Conservation (phyloP, 2,888 invertebrate genomes). For the Altica lythri region DNA sequence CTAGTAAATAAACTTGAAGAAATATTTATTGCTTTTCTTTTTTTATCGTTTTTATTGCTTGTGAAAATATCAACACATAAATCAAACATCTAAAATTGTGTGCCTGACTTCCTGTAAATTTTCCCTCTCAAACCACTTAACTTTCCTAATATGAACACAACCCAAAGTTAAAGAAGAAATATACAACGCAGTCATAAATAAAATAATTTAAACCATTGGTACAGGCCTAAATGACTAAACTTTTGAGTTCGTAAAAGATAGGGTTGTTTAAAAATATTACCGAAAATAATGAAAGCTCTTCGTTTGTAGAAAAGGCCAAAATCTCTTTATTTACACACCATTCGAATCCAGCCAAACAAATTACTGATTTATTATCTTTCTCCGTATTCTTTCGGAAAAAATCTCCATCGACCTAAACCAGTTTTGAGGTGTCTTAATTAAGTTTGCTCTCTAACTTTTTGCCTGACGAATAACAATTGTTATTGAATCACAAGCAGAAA, state of each 20-base stretch:
- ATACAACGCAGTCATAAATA: too few relatives aligned
- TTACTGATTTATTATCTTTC: conserved; percentile 40
- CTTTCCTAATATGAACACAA: too few relatives aligned
- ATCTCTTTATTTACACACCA: conserved; percentile 34
- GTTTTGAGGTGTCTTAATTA: conserved; percentile 41
- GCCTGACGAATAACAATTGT: conserved; percentile 33
- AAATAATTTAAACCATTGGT: not conserved
- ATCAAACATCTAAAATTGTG: too few relatives aligned
- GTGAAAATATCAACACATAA: too few relatives aligned
- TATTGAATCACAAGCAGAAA: conserved; percentile 27
- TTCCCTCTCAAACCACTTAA: too few relatives aligned
- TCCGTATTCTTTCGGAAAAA: conserved; percentile 26
- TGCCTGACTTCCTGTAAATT: too few relatives aligned
- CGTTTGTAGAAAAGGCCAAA: conserved; percentile 16
- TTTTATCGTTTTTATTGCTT: too few relatives aligned
- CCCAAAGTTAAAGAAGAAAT: too few relatives aligned
- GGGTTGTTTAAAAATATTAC: conserved; percentile 26
- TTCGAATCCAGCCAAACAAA: conserved; percentile 37
- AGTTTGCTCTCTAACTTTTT: conserved; percentile 39
- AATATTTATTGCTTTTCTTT: too few relatives aligned
- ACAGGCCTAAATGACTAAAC: not conserved
- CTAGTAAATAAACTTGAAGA: too few relatives aligned
- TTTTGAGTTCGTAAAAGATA: not conserved
- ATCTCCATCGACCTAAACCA: conserved; percentile 15
- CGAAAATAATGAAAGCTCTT: conserved; percentile 30